Conservation (phyloP, 2,888 invertebrate species). For the Acronicta leporina region DNA sequence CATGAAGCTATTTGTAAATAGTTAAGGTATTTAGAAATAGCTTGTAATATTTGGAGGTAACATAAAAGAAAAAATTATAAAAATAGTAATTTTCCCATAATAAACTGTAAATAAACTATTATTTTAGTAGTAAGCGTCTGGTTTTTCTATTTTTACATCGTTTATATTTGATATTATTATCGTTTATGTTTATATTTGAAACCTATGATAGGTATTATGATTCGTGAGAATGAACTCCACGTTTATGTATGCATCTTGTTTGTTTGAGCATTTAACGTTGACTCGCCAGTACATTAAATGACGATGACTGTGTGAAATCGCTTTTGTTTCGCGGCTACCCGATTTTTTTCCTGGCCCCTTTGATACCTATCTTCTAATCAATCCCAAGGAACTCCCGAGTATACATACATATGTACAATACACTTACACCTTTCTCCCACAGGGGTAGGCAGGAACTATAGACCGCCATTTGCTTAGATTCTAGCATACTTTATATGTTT, state of each 20-base stretch:
- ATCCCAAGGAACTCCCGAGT: constrained; percentile 1
- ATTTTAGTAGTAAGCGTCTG: constrained; percentile 79
- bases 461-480: no score
- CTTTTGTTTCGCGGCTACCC: constrained; percentile 34
- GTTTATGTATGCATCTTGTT: constrained; percentile 29
- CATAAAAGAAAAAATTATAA: constrained; percentile 73
- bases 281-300: constrained; percentile 41
- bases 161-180: constrained; percentile 17
- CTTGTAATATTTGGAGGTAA: constrained; percentile 79
- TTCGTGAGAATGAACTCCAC: constrained; percentile 27
- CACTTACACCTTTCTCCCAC: no score
- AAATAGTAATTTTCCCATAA: constrained; percentile 83
- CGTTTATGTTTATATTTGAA: no score
- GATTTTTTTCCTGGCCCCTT: neutral
- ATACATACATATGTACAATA: no score
- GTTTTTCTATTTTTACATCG: constrained; percentile 62
- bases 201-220: neutral
- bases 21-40: constrained; percentile 79
- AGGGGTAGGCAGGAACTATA: no score
- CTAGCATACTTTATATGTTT: no score
- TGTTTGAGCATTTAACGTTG: constrained; percentile 18
- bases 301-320: constrained; percentile 43
- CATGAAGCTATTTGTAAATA: constrained; percentile 84
- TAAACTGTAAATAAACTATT: constrained; percentile 87
- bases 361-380: neutral